Conservation (phyloP, 64 coral and sea anemone genomes). For the Orbicella faveolata region DNA sequence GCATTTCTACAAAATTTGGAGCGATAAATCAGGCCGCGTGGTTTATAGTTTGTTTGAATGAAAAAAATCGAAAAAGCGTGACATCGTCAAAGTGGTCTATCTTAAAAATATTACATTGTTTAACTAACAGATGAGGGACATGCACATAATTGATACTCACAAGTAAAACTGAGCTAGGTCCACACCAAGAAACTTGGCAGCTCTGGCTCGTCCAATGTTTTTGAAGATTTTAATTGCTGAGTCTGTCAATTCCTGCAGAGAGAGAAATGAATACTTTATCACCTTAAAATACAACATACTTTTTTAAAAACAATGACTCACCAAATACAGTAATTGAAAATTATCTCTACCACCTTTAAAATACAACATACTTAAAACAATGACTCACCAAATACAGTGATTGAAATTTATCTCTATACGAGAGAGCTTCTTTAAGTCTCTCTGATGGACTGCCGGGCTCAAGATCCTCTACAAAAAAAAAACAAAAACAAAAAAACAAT, state of each 20-base stretch:
- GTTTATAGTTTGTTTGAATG: too few species aligned
- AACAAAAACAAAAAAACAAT: background rate
- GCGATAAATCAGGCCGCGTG: too few species aligned
- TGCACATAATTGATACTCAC: slow-evolving; percentile 54
- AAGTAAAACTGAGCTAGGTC: slow-evolving; percentile 89
- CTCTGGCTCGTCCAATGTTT: slow-evolving; percentile 80
- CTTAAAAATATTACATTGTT: background rate
- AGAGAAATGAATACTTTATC: background rate
- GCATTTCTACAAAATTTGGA: too few species aligned
- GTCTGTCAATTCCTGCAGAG: slow-evolving; percentile 76
- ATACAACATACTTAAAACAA: too few species aligned
- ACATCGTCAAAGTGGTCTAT: too few species aligned
- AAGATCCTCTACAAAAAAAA: slow-evolving; percentile 26
- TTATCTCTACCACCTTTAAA: slow-evolving; percentile 6
- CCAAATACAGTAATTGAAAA: slow-evolving; percentile 87
- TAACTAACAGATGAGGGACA: background rate
- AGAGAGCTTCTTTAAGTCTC: slow-evolving; percentile 79
- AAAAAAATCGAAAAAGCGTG: too few species aligned
- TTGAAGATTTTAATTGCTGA: slow-evolving; percentile 86
- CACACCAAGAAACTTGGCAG: slow-evolving; percentile 85
- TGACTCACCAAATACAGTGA: slow-evolving; percentile 79
- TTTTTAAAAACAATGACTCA: slow-evolving; percentile 4
- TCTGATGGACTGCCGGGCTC: slow-evolving; percentile 59
- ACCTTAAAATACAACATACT: too few species aligned
- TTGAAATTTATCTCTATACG: slow-evolving; percentile 74